Evolutionary conservation across 2,113 vertebrate species (phyloP).

Genomic region (Xiphophorus couchianus): DNA sequence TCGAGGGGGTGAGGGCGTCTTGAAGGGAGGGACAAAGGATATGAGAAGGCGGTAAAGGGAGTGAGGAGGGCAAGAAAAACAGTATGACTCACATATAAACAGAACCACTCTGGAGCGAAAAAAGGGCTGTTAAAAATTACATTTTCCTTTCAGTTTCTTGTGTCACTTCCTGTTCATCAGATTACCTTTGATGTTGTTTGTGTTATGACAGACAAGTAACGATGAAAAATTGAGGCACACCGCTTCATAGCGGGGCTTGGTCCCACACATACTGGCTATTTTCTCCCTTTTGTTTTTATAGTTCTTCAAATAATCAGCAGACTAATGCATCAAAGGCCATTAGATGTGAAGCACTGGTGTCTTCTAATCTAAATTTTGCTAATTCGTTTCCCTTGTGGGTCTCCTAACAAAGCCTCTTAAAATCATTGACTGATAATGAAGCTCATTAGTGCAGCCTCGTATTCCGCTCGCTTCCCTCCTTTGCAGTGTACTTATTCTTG

Average conservation of each 20-base stretch:
- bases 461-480: constrained; percentile 46
- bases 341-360: constrained; percentile 44
- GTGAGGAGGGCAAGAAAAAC: constrained; percentile 30
- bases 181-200: constrained; percentile 37
- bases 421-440: constrained; percentile 72
- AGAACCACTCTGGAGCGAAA: constrained; percentile 25
- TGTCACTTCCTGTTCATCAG: constrained; percentile 22
- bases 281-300: background rate
- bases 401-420: constrained; percentile 69
- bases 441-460: constrained; percentile 68
- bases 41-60: constrained; percentile 34
- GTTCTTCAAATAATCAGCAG: constrained; percentile 31
- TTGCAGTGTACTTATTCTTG: constrained; percentile 47
- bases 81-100: constrained; percentile 66
- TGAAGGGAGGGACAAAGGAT: constrained; percentile 47
- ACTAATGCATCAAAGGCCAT: constrained; percentile 47
- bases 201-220: constrained; percentile 4
- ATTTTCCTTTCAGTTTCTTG: constrained; percentile 4
- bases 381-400: constrained; percentile 58
- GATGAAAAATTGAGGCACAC: background rate
- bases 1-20: constrained; percentile 37
- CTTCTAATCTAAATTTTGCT: constrained; percentile 56
- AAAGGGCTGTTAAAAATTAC: background rate
- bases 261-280: background rate
- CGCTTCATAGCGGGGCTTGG: background rate